Percentiles rank a stretch among this genome's conserved stretches.
Evolutionary conservation across 2,113 vertebrate genomes (phyloP).

Genomic region (Cyprinodon brontotheroides): DNA sequence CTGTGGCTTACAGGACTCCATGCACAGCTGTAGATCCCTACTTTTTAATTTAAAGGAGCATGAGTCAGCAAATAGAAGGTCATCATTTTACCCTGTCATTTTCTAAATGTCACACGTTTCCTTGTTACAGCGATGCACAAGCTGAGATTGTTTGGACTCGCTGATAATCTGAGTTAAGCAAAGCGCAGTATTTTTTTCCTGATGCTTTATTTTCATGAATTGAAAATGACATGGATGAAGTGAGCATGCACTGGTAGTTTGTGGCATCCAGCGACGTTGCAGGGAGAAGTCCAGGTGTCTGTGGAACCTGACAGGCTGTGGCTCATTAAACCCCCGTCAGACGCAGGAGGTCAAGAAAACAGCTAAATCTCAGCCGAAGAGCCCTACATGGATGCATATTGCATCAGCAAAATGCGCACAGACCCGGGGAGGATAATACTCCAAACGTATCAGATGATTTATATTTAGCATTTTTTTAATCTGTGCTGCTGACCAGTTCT

Average conservation of each 20-base stretch:
- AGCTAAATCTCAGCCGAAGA: conserved; percentile 29
- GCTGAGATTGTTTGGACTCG: not conserved
- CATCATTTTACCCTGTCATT: conserved; percentile 2
- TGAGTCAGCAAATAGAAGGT: conserved; percentile 10
- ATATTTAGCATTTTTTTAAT: conserved; percentile 67
- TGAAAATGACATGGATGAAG: conserved; percentile 16
- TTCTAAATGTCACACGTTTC: not conserved
- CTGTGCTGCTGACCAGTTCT: conserved; percentile 36
- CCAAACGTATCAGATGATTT: conserved; percentile 46
- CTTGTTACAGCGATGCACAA: not conserved
- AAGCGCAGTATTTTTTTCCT: not conserved
- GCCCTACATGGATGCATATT: conserved; percentile 6
- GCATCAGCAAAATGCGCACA: not conserved
- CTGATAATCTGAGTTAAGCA: not conserved
- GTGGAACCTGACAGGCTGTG: conserved; percentile 59
- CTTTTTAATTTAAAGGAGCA: conserved; percentile 14
- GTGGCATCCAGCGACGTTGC: conserved; percentile 42
- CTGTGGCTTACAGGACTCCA: not conserved
- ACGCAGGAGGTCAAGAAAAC: conserved; percentile 66
- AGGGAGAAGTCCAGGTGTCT: conserved; percentile 50
- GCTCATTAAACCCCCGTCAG: conserved; percentile 72
- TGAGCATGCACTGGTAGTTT: conserved; percentile 30
- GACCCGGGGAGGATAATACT: conserved; percentile 33
- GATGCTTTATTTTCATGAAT: not conserved
- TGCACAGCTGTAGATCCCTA: not conserved